Conservation (phyloP, 2,888 invertebrate genomes). For the Morpho helenor region DNA sequence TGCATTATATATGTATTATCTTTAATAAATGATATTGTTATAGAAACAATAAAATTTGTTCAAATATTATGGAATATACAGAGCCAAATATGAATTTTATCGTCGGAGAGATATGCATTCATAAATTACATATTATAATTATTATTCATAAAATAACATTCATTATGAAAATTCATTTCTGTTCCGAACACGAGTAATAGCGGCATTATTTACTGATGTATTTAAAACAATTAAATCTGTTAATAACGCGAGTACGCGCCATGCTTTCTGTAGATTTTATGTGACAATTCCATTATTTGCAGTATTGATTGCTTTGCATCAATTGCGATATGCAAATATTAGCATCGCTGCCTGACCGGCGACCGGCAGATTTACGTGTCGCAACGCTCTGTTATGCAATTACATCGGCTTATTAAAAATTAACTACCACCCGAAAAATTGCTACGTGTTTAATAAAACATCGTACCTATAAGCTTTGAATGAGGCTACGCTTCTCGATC, state of each 20-base stretch:
- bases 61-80: too few relatives aligned
- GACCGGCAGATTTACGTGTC: conserved; percentile 61
- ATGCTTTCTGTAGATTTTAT: conserved; percentile 64
- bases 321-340: conserved; percentile 78
- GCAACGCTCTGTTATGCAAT: conserved; percentile 69
- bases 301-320: conserved; percentile 76
- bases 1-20: neutral
- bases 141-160: conserved; percentile 15
- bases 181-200: conserved; percentile 21
- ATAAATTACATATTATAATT: conserved; percentile 11
- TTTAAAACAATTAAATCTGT: conserved; percentile 37
- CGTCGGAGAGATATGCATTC: conserved; percentile 5
- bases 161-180: conserved; percentile 21
- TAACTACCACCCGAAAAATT: conserved; percentile 37
- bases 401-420: conserved; percentile 74
- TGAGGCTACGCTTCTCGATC: too few relatives aligned
- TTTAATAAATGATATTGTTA: neutral
- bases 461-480: neutral
- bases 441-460: conserved; percentile 11
- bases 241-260: conserved; percentile 39
- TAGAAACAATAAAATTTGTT: too few relatives aligned
- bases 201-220: conserved; percentile 28
- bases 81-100: conserved; percentile 7
- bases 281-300: conserved; percentile 74
- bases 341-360: conserved; percentile 59